Base-by-base conservation (phyloP, 2,113 vertebrate species). In the cattle (Bos taurus) region DNA sequence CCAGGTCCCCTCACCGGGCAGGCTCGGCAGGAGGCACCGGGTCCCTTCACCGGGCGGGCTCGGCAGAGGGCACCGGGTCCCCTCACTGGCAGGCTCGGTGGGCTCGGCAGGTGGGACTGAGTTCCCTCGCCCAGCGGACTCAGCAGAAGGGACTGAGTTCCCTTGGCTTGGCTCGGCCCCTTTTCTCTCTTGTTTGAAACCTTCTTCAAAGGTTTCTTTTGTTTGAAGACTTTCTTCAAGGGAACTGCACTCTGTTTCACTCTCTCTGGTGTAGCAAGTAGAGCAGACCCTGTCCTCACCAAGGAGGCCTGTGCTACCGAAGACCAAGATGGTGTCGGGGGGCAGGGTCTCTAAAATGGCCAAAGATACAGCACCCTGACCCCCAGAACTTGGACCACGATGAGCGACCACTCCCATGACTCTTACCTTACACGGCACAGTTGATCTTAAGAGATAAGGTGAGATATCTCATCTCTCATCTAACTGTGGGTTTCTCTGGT, bases 91-190 rank as follows among this genome's bases (percentile, higher is more conserved):
- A 10, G 23, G 56, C 56, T 57, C 13, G 15, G 81, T 2, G 25
- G 33, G n/a, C 36, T 56, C 19, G 9, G 62, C 9, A 74, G 3
- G n/a, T 46, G 14, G 60, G 50, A 56, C 6, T 11, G 21, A 3
- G n/a, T 21, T 2, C 17, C 64, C 64, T 36, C 9, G 0, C n/a
- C 64, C 9, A 0, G n/a, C 0, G 10, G 64, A 2, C 64, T 71
- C n/a, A 0, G 5, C n/a, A 12, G 64, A 6, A 71, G 4, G 64
- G 19, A 12, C 67, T 1, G 5, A 10, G 19, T 40, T 40, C 67
- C 19, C 71, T 60, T 16, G 4, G n/a, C 64, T 64, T 30, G 0
- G 28, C n/a, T 84, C 16, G 28, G 83, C 19, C 46, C 36, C 33
- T 28, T 91, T 54, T 59, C 16, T 78, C 60, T 36, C 56, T 23